A percentile compares a stretch with the other conserved stretches of the same genome.
phyloP scores from a whole-genome alignment of 2,797 vertebrate species.

The Notolepis coatsorum region DNA sequence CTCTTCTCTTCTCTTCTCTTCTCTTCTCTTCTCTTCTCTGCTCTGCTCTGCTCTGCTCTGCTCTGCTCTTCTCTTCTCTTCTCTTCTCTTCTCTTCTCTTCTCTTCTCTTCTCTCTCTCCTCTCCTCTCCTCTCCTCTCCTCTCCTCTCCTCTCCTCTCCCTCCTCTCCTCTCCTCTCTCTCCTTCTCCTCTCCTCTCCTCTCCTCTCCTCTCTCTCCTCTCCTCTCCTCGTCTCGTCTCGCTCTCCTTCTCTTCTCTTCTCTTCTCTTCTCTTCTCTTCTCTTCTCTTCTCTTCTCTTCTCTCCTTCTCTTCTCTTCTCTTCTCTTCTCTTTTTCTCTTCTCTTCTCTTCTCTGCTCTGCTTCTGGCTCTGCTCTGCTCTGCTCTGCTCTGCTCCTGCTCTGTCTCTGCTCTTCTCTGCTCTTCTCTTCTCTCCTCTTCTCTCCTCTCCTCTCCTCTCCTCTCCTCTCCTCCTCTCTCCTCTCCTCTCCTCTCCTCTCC shows the following conservation, averaged over 20 bases:
- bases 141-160: background rate
- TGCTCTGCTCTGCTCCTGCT: background rate
- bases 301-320: background rate
- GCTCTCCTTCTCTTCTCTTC: constrained; percentile 9
- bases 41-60: no score
- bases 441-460: background rate
- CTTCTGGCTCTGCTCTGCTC: no score
- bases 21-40: no score
- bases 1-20: no score
- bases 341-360: background rate
- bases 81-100: background rate
- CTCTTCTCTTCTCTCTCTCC: background rate
- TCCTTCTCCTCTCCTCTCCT: background rate
- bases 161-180: background rate
- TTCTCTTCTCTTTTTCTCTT: background rate
- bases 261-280: constrained; percentile 48
- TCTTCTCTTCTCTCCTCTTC: background rate
- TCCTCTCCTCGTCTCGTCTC: no score
- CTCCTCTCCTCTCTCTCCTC: no score
- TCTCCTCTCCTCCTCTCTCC: background rate
- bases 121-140: background rate
- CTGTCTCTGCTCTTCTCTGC: no score
- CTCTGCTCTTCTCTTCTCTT: no score
- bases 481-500: background rate
- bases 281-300: constrained; percentile 45